A percentile compares a stretch with the other conserved stretches of the same genome.
Evolutionary conservation across 2,113 vertebrate species (phyloP).

Genomic region (Pteronura brasiliensis): DNA sequence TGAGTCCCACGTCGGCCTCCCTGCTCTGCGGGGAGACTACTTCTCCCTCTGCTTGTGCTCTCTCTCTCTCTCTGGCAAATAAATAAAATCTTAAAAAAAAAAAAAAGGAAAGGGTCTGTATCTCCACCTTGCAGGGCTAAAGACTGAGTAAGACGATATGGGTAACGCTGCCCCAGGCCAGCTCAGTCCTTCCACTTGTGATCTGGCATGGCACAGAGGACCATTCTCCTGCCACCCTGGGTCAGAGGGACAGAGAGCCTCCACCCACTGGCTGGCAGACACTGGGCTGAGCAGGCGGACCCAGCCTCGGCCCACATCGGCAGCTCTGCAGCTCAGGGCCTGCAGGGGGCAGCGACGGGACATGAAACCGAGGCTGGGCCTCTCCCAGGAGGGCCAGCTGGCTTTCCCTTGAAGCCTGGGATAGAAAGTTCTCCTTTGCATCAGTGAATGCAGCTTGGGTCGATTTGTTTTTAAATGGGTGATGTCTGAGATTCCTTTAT

Average conservation of each 20-base stretch:
- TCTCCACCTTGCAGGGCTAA: neutral
- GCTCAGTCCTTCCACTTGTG: neutral
- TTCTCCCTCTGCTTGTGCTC: no score
- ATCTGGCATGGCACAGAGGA: neutral
- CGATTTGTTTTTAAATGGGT: constrained; percentile 72
- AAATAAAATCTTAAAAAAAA: no score
- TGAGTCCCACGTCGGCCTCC: no score
- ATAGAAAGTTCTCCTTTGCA: constrained; percentile 54
- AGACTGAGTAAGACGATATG: fast-evolving
- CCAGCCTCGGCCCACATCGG: neutral
- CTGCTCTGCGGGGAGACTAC: no score
- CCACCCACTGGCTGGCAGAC: neutral
- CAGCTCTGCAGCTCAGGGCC: neutral
- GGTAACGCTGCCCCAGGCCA: neutral
- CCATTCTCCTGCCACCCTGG: neutral
- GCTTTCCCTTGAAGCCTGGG: constrained; percentile 6
- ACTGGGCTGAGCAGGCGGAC: fast-evolving
- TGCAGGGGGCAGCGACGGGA: constrained; percentile 77
- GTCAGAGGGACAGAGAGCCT: neutral
- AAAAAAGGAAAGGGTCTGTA: no score
- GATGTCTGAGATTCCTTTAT: constrained; percentile 65
- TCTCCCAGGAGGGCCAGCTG: neutral
- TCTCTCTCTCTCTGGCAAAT: no score
- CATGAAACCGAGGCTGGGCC: fast-evolving
- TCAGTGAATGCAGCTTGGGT: constrained; percentile 60